Evolutionary conservation across 2,888 invertebrate species (phyloP).

Genomic region (Eulithis testata): DNA sequence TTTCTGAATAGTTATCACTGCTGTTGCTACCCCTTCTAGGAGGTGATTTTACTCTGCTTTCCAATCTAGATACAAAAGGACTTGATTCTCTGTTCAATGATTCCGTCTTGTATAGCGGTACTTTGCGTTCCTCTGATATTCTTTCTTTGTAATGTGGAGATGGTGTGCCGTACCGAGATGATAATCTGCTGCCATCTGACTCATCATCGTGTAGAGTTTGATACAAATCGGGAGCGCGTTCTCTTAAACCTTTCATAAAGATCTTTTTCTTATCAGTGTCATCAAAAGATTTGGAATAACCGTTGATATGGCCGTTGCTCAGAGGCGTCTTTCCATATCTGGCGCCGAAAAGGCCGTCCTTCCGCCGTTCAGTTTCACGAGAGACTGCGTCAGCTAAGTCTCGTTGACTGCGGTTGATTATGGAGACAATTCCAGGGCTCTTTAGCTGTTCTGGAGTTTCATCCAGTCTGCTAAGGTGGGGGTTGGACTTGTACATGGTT

Average conservation of each 20-base stretch:
- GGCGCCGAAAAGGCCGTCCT: conserved; percentile 82
- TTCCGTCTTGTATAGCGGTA: conserved; percentile 77
- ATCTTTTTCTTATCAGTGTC: conserved; percentile 87
- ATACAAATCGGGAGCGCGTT: conserved; percentile 89
- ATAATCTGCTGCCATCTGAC: conserved; percentile 77
- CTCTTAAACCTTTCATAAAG: conserved; percentile 88
- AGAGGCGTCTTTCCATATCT: conserved; percentile 84
- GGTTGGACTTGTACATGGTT: conserved; percentile 90
- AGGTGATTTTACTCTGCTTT: conserved; percentile 75
- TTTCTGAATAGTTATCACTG: conserved; percentile 89
- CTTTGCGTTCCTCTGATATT: conserved; percentile 75
- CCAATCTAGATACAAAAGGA: conserved; percentile 76
- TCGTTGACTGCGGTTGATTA: conserved; percentile 92
- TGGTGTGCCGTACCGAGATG: conserved; percentile 76
- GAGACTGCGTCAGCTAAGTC: conserved; percentile 88
- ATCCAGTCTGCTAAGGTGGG: conserved; percentile 89
- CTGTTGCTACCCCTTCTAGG: conserved; percentile 87
- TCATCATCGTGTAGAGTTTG: conserved; percentile 88
- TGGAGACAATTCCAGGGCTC: conserved; percentile 94
- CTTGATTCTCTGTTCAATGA: conserved; percentile 77
- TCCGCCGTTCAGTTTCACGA: conserved; percentile 79
- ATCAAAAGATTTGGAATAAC: conserved; percentile 73
- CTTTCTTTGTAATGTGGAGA: conserved; percentile 79
- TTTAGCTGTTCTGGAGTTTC: conserved; percentile 90
- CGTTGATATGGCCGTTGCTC: conserved; percentile 78